phyloP scores from a whole-genome alignment of 2,888 invertebrate species.

The Ochropacha duplaris region DNA sequence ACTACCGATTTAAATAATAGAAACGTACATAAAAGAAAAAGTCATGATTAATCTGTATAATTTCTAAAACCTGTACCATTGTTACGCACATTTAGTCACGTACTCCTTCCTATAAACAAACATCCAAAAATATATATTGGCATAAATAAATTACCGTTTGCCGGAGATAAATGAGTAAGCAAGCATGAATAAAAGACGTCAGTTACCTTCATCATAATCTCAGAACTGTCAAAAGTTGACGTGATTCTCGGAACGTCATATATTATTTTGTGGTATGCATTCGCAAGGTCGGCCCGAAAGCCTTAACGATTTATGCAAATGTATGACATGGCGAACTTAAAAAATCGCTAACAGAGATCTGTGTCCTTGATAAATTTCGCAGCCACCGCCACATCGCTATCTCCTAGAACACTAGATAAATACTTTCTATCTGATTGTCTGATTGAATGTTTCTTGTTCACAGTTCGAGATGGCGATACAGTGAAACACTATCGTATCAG shows the following conservation, averaged over 20 bases:
- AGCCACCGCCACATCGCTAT: constrained; percentile 5
- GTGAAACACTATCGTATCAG: constrained; percentile 99
- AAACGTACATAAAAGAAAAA: too few relatives aligned
- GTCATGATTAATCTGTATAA: background rate
- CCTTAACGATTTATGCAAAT: constrained; percentile 7
- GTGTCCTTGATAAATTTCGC: constrained; percentile 22
- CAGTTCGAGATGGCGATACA: constrained; percentile 99
- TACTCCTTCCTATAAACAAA: background rate
- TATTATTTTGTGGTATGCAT: constrained; percentile 26
- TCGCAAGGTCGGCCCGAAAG: constrained; percentile 18
- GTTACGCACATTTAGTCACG: background rate
- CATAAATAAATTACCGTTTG: constrained; percentile 11
- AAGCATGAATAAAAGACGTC: constrained; percentile 32
- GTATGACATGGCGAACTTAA: constrained; percentile 12
- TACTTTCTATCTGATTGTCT: too few relatives aligned
- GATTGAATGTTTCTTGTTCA: constrained; percentile 45
- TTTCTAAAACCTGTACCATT: background rate
- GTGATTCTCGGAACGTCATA: constrained; percentile 28
- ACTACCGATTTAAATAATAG: too few relatives aligned
- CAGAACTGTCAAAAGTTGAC: constrained; percentile 41
- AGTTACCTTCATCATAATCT: constrained; percentile 47
- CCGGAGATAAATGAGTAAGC: constrained; percentile 22
- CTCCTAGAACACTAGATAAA: constrained; percentile 32
- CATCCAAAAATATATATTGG: constrained; percentile 5
- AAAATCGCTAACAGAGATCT: constrained; percentile 10